Evolutionary conservation across 2,797 vertebrate species (phyloP).

Genomic region (Capromys pilorides): DNA sequence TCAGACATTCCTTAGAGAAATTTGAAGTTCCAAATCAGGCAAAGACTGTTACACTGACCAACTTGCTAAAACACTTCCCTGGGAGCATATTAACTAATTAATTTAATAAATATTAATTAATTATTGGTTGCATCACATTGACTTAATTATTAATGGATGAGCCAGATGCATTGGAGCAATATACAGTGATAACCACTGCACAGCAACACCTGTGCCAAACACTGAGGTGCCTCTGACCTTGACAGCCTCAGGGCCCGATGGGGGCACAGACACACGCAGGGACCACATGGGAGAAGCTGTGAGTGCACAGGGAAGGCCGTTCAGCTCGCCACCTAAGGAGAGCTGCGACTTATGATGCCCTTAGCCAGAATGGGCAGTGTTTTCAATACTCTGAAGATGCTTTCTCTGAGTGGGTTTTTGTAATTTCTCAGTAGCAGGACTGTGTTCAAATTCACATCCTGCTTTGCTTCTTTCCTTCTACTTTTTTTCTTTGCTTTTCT

Average conservation of each 20-base stretch:
- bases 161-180: neutral
- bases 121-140: neutral
- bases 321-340: neutral
- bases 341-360: neutral
- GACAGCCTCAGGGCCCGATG: neutral
- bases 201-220: neutral
- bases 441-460: neutral
- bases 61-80: neutral
- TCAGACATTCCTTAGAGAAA: slow-evolving; percentile 55
- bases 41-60: neutral
- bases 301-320: neutral
- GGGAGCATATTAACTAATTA: neutral
- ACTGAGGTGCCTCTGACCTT: neutral
- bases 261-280: neutral
- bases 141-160: neutral
- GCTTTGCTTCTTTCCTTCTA: neutral
- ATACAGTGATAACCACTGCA: neutral
- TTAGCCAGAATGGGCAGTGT: neutral
- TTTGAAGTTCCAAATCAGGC: slow-evolving; percentile 49
- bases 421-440: neutral
- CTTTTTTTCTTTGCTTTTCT: neutral
- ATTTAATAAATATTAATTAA: neutral
- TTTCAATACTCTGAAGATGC: neutral
- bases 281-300: neutral
- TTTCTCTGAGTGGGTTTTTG: neutral